Conservation (phyloP, 2,888 invertebrate species). For the Eilema sororculum region DNA sequence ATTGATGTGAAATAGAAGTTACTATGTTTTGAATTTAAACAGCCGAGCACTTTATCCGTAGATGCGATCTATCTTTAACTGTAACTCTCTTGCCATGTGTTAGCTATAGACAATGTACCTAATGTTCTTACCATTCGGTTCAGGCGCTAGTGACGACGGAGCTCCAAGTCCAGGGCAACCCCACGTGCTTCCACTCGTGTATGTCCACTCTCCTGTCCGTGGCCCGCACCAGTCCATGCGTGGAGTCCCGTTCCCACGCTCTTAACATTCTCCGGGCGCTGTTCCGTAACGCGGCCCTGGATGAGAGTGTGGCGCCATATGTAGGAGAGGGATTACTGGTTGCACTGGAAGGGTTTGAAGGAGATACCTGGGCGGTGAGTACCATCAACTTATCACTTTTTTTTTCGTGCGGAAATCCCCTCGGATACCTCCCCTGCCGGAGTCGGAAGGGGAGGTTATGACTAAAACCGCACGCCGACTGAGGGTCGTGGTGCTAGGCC, state of each 20-base stretch:
- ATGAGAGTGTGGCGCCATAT: constrained; percentile 87
- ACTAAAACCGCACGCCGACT: no score
- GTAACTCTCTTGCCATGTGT: no score
- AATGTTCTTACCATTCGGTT: not conserved
- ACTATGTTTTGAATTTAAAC: no score
- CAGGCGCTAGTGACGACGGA: constrained; percentile 93
- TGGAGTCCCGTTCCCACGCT: constrained; percentile 90
- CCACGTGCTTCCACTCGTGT: constrained; percentile 86
- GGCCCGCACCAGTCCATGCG: constrained; percentile 62
- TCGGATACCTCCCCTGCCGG: no score
- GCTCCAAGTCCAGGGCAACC: constrained; percentile 85
- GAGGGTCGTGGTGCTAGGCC: no score
- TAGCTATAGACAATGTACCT: not conserved
- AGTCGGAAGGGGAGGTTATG: no score
- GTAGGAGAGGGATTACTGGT: constrained; percentile 90
- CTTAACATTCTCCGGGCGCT: constrained; percentile 94
- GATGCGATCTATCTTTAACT: no score
- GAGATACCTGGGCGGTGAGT: constrained; percentile 92
- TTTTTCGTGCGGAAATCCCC: no score
- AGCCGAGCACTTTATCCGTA: no score
- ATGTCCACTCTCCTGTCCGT: constrained; percentile 85
- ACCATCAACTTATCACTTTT: no score
- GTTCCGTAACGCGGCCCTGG: constrained; percentile 91
- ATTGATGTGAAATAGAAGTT: no score
- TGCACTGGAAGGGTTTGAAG: constrained; percentile 92